Base-by-base conservation (phyloP, 2,888 invertebrate species). In the Drosophila subsilvestris region DNA sequence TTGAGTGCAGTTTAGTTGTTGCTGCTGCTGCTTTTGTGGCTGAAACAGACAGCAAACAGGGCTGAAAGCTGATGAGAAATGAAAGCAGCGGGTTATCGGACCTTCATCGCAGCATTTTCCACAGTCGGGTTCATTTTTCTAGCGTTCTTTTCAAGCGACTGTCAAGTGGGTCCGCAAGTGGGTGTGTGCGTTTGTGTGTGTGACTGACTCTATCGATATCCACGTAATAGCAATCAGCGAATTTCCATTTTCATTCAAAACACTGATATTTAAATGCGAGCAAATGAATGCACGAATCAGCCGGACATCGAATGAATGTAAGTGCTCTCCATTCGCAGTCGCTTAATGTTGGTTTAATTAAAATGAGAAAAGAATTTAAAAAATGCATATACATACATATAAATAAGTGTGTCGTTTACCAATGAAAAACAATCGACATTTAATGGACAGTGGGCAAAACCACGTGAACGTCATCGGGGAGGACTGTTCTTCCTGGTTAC, bases 401-500 rank as follows among this genome's bases (percentile, higher is more conserved):
- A 29, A 8, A 27, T 25, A 29, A 4, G 7, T 22, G 42, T 22
- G 65, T n/a, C 50, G 37, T 60, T 63, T 45, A 53, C 63, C 48
- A n/a, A 18, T 48, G 47, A 43, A 49, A 66, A 66, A 66, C 71
- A 76, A 59, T 65, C 37, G 51, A 58, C 42, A 37, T 50, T 50
- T 67, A 79, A 71, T 54, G 79, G 66, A 56, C 67, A 66, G 71
- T 51, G 61, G 61, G 43, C 42, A 18, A 62, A 76, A 76, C 88
- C 86, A 67, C 83, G 82, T 72, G 79, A 71, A 70, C 68, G 73
- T 85, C 86, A 84, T 77, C 84, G 72, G 67, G 72, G 67, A 27
- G 53, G 27, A 22, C 32, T 51, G 63, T 66, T 69, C 59, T 56
- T 67, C 44, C 50, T 22, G 67, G 67, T 59, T 68, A 51, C 56